Base-by-base conservation (phyloP, 1,140 invertebrate genomes). In the Prorops nasuta region DNA sequence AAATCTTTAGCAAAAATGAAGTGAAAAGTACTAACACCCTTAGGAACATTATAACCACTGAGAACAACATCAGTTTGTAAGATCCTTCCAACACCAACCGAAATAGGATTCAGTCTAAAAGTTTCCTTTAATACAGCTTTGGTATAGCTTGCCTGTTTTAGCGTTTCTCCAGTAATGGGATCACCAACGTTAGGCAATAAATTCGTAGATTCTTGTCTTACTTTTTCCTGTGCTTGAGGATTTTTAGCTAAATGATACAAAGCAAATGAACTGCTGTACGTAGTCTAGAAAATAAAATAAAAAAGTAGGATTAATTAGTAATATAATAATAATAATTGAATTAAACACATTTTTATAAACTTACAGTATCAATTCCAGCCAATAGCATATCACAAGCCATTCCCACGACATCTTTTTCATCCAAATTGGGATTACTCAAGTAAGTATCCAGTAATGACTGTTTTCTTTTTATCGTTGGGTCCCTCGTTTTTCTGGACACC, bases 281-380 rank as follows among this genome's bases (percentile, higher is more conserved):
- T 83, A 2, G 90, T 93, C 91, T 94, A 64, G 49, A 19, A 15
- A 50, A 32, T 48, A 4, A 16, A 34, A 24, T 31, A 24, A 20
- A 1, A 35, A 7, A 15, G 14, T n/a, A 15, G 15, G n/a, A n/a
- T n/a, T n/a, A n/a, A n/a, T 35, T 35, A n/a, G 34, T 15, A 35
- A 15, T 8, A 35, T 12, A 38, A 19, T 17, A 0, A 8, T 18
- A 19, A 8, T 16, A 28, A 6, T 6, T 28, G 7, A 40, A 40
- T 37, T 19, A 37, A 37, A 37, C n/a, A 37, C 15, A 2, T 18
- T 45, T 38, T 37, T 58, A 43, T 18, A 41, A 39, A 74, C 69
- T 79, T 79, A 90, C 88, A 42, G 93, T 96, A 71, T 95, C 92
- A 28, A 94, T 84, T 38, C 91, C 91, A 21, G 90, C 92, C 50